Percentiles rank a stretch among this genome's conserved stretches.
phyloP scores from a whole-genome alignment of 2,113 vertebrate genomes.

The Anarhynchus alexandrinus region DNA sequence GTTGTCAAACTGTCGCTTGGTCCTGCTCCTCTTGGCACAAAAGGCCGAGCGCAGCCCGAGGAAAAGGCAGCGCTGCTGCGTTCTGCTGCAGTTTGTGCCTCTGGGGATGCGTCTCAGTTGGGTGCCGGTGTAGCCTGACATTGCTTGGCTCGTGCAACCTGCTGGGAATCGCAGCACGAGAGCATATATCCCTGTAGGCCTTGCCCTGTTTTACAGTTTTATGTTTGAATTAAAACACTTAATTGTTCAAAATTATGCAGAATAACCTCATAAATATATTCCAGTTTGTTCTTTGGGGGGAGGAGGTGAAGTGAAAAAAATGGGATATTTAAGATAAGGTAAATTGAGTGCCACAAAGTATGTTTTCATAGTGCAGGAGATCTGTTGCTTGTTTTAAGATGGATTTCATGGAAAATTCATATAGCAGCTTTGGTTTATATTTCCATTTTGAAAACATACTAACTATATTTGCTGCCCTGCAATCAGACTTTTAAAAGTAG shows the following conservation, averaged over 20 bases:
- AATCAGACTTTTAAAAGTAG: background rate
- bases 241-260: background rate
- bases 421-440: background rate
- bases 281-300: background rate
- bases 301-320: background rate
- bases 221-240: background rate
- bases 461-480: background rate
- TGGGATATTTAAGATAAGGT: background rate
- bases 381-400: background rate
- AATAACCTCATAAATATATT: background rate
- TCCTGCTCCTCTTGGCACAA: background rate
- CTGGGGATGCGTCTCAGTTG: rapidly evolving
- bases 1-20: background rate
- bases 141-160: rapidly evolving
- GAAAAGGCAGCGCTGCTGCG: background rate
- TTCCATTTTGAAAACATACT: background rate
- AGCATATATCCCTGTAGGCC: background rate
- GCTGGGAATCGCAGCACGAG: background rate
- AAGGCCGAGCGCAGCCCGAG: rapidly evolving
- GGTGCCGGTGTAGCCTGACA: background rate
- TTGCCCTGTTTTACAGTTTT: background rate
- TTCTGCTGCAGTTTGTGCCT: background rate
- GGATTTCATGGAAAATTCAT: background rate
- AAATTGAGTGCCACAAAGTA: background rate
- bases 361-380: background rate